Evolutionary conservation across 2,888 invertebrate genomes (phyloP), one percentile per base, ranked within the genome.

Genomic region (Aphodius granarius): DNA sequence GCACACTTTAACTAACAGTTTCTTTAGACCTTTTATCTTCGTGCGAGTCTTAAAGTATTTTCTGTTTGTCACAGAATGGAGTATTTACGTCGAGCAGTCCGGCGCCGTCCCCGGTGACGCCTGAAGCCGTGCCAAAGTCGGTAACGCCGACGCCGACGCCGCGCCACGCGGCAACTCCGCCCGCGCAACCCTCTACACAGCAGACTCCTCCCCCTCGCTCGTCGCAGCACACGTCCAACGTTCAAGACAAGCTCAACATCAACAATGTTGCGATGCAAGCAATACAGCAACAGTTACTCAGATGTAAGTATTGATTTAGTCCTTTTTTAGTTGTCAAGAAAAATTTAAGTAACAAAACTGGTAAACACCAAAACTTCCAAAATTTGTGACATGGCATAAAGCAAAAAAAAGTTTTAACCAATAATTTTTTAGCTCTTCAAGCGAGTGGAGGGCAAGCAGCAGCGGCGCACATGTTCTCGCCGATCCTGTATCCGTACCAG

Each of bases 391-490:
- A n/a, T n/a, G n/a, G n/a, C n/a, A n/a, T n/a, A n/a, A n/a, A n/a
- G n/a, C n/a, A n/a, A n/a, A n/a, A n/a, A 20, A n/a, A n/a, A n/a
- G n/a, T n/a, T n/a, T n/a, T n/a, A n/a, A n/a, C n/a, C n/a, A n/a
- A n/a, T n/a, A n/a, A n/a, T n/a, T 20, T 82, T 82, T 0, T 83
- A 91, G 91, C 90, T 66, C 84, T 91, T 77, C 88, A 89, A 82
- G 88, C 91, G 83, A 88, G 91, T 82, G 87, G 83, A 81, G 90
- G 87, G 85, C 95, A 95, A 68, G n/a, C n/a, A n/a, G n/a, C n/a
- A n/a, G n/a, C n/a, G 43, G 94, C 96, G 66, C 96, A 96, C 86
- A 94, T 97, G 93, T 95, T 96, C 88, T 94, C 93, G 43, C 96
- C 96, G 68, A 89, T 97, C 73, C 90, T 96, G 75, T 96, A 96